Conservation (phyloP, 2,888 invertebrate species). For the Drosophila algonquin region DNA sequence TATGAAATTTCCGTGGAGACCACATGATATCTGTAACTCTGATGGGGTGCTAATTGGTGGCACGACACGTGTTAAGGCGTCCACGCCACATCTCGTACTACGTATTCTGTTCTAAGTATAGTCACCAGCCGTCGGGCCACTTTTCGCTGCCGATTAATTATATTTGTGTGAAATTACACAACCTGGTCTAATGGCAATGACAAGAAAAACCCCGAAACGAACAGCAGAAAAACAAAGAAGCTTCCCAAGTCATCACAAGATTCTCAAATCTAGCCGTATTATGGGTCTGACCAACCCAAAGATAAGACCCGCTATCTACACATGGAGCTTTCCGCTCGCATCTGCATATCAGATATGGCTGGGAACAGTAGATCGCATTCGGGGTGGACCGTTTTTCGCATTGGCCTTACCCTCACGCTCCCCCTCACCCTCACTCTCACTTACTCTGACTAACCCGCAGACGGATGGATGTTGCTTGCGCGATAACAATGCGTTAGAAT, state of each 20-base stretch:
- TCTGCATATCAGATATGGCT: not conserved
- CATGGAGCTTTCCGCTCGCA: not conserved
- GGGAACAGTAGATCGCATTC: not conserved
- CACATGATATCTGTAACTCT: slow-evolving; percentile 34
- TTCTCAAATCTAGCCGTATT: slow-evolving; percentile 15
- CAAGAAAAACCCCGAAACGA: slow-evolving; percentile 13
- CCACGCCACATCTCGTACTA: not conserved
- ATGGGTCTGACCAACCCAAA: slow-evolving; percentile 32
- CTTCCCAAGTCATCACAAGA: slow-evolving; percentile 26
- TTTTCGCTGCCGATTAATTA: slow-evolving; percentile 20
- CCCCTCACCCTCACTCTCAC: no score
- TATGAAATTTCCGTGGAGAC: slow-evolving; percentile 32
- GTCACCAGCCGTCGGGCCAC: no score
- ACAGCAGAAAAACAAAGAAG: slow-evolving; percentile 18
- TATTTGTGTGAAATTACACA: slow-evolving; percentile 26
- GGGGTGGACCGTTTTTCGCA: not conserved
- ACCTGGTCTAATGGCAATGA: slow-evolving; percentile 13
- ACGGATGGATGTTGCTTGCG: not conserved
- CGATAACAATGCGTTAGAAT: slow-evolving; percentile 39
- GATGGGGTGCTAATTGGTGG: slow-evolving; percentile 34
- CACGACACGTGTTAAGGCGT: slow-evolving; percentile 25
- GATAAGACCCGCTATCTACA: slow-evolving; percentile 17
- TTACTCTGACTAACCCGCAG: not conserved
- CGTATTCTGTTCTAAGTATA: not conserved
- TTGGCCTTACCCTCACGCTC: not conserved